phyloP scores from a whole-genome alignment of 2,797 vertebrate species.

The Parotocinclus haroldoi region DNA sequence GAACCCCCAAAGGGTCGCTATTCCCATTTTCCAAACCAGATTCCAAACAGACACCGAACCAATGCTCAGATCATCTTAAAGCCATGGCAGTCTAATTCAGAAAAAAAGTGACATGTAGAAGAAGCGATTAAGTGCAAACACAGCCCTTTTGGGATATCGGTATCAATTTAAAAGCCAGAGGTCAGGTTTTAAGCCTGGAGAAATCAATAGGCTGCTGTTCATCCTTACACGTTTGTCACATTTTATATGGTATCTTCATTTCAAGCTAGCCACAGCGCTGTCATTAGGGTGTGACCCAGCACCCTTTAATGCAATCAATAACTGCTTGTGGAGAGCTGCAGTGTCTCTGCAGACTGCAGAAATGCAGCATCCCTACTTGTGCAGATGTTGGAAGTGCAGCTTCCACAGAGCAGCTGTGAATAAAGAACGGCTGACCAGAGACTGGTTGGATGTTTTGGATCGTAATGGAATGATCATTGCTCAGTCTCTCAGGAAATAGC shows the following conservation, averaged over 20 bases:
- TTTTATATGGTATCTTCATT: conserved; percentile 8
- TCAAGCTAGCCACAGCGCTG: conserved; percentile 13
- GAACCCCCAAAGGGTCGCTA: neutral
- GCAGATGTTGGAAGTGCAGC: neutral
- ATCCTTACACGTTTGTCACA: conserved; percentile 3
- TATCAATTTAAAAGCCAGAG: too few species aligned
- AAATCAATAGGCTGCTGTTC: neutral
- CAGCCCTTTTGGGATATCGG: too few species aligned
- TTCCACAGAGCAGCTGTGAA: neutral
- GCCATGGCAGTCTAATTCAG: too few species aligned
- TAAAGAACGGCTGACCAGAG: neutral
- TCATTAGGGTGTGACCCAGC: conserved; percentile 5
- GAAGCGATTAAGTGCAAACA: too few species aligned
- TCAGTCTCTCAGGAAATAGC: neutral
- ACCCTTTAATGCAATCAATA: conserved; percentile 32
- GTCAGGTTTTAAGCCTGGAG: too few species aligned
- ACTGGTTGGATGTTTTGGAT: neutral
- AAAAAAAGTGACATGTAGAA: too few species aligned
- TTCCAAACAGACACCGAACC: neutral
- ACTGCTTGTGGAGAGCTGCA: conserved; percentile 5
- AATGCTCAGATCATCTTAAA: neutral
- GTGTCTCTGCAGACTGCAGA: neutral
- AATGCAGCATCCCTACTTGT: neutral
- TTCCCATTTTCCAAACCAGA: neutral
- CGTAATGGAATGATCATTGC: neutral